Evolutionary conservation across 2,888 invertebrate species (phyloP).

Genomic region (Dryadula phaetusa): DNA sequence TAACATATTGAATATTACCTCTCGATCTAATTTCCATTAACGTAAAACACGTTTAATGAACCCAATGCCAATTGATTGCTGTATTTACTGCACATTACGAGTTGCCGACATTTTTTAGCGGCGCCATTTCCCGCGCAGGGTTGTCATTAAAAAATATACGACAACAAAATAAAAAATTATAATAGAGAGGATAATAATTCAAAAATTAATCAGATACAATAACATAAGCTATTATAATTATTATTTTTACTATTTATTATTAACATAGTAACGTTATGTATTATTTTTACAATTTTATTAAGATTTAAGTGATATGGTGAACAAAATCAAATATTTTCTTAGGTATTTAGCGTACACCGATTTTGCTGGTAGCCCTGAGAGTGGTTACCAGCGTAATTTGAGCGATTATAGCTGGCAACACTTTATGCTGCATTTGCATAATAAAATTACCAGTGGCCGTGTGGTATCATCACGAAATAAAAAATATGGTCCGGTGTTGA

Average conservation of each 20-base stretch:
- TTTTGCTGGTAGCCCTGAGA: slow-evolving; percentile 7
- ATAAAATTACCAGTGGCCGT: slow-evolving; percentile 75
- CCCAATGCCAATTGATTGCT: slow-evolving; percentile 51
- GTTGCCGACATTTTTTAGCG: slow-evolving; percentile 58
- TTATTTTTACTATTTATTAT: neutral
- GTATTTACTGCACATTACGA: slow-evolving; percentile 54
- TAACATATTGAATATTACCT: slow-evolving; percentile 27
- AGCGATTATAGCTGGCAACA: slow-evolving; percentile 79
- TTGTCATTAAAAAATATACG: slow-evolving; percentile 28
- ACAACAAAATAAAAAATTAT: neutral
- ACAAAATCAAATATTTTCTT: too few relatives aligned
- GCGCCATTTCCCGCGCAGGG: slow-evolving; percentile 55
- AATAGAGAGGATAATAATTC: too few relatives aligned
- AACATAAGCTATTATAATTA: neutral
- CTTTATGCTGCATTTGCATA: slow-evolving; percentile 82
- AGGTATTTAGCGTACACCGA: neutral
- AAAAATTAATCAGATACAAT: too few relatives aligned
- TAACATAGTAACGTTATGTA: too few relatives aligned
- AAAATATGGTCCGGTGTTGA: slow-evolving; percentile 58
- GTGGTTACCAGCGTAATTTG: slow-evolving; percentile 55
- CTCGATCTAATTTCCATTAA: slow-evolving; percentile 42
- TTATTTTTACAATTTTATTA: too few relatives aligned
- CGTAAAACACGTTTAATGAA: slow-evolving; percentile 43
- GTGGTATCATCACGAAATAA: slow-evolving; percentile 61
- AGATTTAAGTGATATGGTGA: too few relatives aligned